Evolutionary conservation across 2,797 vertebrate species (phyloP), one percentile per base, ranked within the genome.

Genomic region (Tragopan temminckii): DNA sequence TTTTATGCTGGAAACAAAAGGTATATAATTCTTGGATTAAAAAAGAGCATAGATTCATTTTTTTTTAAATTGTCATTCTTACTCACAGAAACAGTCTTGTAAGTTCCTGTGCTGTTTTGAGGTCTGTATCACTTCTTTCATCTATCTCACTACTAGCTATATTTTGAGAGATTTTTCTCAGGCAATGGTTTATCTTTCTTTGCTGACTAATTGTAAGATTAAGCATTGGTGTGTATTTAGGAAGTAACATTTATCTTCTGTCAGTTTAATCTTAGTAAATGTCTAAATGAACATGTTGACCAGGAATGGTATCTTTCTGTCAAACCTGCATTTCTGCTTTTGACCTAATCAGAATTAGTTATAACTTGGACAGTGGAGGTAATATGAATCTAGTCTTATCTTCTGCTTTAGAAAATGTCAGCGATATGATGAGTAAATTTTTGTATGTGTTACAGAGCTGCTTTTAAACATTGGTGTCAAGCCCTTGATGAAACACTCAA

Each of bases 381-480:
- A 85, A 88, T 95, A 66, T 45, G 81, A 88, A 95, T 42, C 3
- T 5, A 45, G 14, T 55, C 76, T 96, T 94, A 86, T 93, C 84
- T 88, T 85, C 40, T 55, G 10, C 58, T 89, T 88, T 42, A 35
- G 69, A 85, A 97, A 94, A 96, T 95, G 89, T 91, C 94, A 95
- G 77, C 57, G 80, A 55, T 78, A 67, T 76, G 83, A 83, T 79
- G 36, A 59, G 52, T 53, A n/a, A 5, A 3, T 80, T 92, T 89
- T 89, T 94, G 62, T 93, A 76, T 97, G 71, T 95, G 43, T 97
- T 96, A 48, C 93, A 99, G 99, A 97, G 97, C 97, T 91, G 98
- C 99, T 93, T 98, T 98, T 88, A 98, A 98, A 82, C 98, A 87
- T 74, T 99, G 99, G 99, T 98, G 97, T 93, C 98, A 98, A 97